Evolutionary conservation across 1,140 invertebrate species (phyloP).

Genomic region (Mizuhopecten yessoensis): DNA sequence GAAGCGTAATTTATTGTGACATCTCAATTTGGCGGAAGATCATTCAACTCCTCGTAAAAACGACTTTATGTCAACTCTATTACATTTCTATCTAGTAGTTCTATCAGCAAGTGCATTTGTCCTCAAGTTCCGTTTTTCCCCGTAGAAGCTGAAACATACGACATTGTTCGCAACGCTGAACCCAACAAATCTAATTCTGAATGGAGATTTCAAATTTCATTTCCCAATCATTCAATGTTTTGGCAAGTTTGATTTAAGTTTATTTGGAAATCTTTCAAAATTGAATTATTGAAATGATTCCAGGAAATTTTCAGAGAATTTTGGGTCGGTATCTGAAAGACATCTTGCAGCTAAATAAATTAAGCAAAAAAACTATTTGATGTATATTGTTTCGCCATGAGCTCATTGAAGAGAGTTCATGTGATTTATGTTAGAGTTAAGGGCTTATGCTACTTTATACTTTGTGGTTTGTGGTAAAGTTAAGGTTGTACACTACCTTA

Average conservation of each 20-base stretch:
- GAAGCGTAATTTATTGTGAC: background rate
- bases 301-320: background rate
- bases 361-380: background rate
- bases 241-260: background rate
- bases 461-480: background rate
- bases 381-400: background rate
- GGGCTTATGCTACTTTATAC: background rate
- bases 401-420: too few relatives aligned
- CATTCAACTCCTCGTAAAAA: background rate
- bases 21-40: background rate
- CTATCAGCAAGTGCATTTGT: background rate
- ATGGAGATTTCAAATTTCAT: background rate
- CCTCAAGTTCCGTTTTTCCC: background rate
- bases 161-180: background rate
- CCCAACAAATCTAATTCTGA: background rate
- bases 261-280: background rate
- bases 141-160: background rate
- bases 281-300: background rate
- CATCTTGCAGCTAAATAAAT: background rate
- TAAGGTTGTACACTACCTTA: slow-evolving; percentile 9
- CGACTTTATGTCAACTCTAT: background rate
- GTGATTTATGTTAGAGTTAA: background rate
- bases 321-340: too few relatives aligned
- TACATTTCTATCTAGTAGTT: background rate
- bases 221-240: background rate